Conservation (phyloP, 2,113 vertebrate species). For the Girardinichthys multiradiatus region DNA sequence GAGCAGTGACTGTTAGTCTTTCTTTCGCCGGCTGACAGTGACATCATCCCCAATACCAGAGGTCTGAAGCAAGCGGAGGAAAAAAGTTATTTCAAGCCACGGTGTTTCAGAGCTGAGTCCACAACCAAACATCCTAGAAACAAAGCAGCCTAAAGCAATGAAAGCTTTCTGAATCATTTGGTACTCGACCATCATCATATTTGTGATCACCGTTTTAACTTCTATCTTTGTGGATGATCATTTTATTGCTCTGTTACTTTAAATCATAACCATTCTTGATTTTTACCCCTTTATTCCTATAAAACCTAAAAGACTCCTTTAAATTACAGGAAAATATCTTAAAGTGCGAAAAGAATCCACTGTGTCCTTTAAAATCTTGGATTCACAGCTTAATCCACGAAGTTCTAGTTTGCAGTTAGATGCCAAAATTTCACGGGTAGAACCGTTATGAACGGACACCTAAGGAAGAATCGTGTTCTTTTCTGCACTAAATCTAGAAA, state of each 20-base stretch:
- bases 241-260: neutral
- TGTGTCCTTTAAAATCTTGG: too few species aligned
- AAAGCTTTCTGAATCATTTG: constrained; percentile 2
- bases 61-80: constrained; percentile 48
- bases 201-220: neutral
- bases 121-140: constrained; percentile 33
- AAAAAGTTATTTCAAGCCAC: constrained; percentile 56
- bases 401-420: too few species aligned
- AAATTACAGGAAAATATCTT: neutral
- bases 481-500: too few species aligned
- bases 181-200: neutral
- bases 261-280: neutral
- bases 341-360: too few species aligned
- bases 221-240: neutral
- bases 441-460: too few species aligned
- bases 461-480: too few species aligned
- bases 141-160: constrained; percentile 25
- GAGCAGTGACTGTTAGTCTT: constrained; percentile 34
- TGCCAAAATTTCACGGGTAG: too few species aligned
- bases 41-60: constrained; percentile 44
- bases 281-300: neutral
- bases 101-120: constrained; percentile 26
- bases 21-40: constrained; percentile 34
- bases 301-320: neutral
- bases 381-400: too few species aligned